Evolutionary conservation across 2,113 vertebrate species (phyloP).

Genomic region (Nibea albiflora): DNA sequence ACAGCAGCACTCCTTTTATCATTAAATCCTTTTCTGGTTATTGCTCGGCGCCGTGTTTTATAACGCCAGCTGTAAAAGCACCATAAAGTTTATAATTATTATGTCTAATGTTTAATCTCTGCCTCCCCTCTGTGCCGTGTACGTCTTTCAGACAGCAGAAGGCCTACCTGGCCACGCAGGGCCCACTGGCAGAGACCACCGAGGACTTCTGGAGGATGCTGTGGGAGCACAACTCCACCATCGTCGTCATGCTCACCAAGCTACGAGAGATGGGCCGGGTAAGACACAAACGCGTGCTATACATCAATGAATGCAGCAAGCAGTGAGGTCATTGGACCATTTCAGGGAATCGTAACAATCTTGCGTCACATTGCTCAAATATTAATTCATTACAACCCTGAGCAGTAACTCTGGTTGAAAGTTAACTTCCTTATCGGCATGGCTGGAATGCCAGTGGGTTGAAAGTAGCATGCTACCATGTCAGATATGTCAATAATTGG

Average conservation of each 20-base stretch:
- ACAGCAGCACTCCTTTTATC: conserved; percentile 8
- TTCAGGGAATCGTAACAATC: conserved; percentile 13
- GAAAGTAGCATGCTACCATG: neutral
- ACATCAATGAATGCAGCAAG: conserved; percentile 3
- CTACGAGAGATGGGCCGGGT: conserved; percentile 97
- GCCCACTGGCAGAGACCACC: conserved; percentile 94
- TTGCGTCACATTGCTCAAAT: conserved; percentile 49
- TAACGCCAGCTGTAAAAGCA: conserved; percentile 19
- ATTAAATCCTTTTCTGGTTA: conserved; percentile 19
- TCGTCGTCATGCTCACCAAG: conserved; percentile 97
- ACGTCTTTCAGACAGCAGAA: conserved; percentile 90
- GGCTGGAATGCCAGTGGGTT: conserved; percentile 18
- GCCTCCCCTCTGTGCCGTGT: conserved; percentile 20
- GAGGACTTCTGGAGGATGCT: conserved; percentile 99
- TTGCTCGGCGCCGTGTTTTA: conserved; percentile 22
- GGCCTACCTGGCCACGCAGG: conserved; percentile 96
- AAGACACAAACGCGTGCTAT: conserved; percentile 38
- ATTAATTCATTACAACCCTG: conserved; percentile 54
- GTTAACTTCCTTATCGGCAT: conserved; percentile 30
- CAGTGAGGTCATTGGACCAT: conserved; percentile 11
- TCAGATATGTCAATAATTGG: conserved; percentile 30
- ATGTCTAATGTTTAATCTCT: conserved; percentile 7
- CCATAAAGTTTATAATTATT: conserved; percentile 1
- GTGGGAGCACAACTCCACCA: conserved; percentile 98
- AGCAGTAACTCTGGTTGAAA: conserved; percentile 44